Evolutionary conservation across 2,113 vertebrate genomes (phyloP), one percentile per base, ranked within the genome.

Genomic region (Ictidomys tridecemlineatus): DNA sequence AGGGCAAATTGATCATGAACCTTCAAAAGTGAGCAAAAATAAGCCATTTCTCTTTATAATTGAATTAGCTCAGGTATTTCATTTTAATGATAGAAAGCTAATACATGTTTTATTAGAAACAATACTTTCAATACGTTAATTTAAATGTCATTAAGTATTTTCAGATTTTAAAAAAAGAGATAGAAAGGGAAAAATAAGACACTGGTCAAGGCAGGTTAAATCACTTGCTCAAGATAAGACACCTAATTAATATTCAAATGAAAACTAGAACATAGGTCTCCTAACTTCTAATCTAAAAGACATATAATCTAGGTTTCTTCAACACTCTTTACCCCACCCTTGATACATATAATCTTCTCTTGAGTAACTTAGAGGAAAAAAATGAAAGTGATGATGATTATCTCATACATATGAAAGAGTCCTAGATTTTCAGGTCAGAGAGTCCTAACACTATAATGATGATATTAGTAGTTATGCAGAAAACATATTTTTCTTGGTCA

Each of bases 231-330:
- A 86, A 93, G 58, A n/a, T 42, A 4, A 90, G n/a, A 45, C 2
- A 82, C 4, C 17, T 87, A 93, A 89, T 61, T 85, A 56, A 65
- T n/a, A 91, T 65, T 56, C 67, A 56, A 82, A 88, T 22, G 56
- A 53, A 94, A 90, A 77, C 13, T 80, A 70, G 58, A 94, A 82
- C 22, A 30, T n/a, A 94, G 17, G 30, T 76, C 51, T 89, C 58
- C 45, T 89, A 92, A 76, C 13, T 48, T 2, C n/a, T 78, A 80
- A 8, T 65, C 51, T 63, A 83, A 82, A 7, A 94, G 39, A 85
- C 18, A 56, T 77, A 58, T 92, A 79, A 92, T 88, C 16, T 42
- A 78, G 63, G 45, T 72, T 84, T 88, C 51, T 58, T 67, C n/a
- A 85, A 67, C n/a, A 6, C 8, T 72, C n/a, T 85, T 77, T 94